phyloP scores from a whole-genome alignment of 2,888 invertebrate species.

The Mythimna lalbum region DNA sequence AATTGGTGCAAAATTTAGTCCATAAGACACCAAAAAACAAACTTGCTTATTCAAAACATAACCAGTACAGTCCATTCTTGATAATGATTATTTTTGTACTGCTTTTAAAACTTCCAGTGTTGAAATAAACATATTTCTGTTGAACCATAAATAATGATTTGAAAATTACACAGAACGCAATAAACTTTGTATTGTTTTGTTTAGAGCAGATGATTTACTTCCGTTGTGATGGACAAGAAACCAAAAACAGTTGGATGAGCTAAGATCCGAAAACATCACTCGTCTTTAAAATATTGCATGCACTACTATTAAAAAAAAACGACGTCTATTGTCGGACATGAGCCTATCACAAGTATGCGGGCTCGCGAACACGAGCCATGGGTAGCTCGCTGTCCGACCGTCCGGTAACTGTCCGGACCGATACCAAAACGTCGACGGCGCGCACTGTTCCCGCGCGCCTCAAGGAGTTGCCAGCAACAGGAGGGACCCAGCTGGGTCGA shows the following conservation, averaged over 20 bases:
- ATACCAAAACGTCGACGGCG: too few species aligned
- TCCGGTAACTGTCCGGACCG: too few species aligned
- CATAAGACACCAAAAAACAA: too few species aligned
- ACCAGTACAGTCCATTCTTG: neutral
- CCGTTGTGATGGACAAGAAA: constrained; percentile 36
- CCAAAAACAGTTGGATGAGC: constrained; percentile 13
- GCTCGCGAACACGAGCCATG: too few species aligned
- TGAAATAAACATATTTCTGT: constrained; percentile 19
- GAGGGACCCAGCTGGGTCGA: too few species aligned
- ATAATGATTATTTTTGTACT: neutral
- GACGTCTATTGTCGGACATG: too few species aligned
- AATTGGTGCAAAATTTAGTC: too few species aligned
- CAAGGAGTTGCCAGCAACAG: too few species aligned
- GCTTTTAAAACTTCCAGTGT: constrained; percentile 15
- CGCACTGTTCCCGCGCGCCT: too few species aligned
- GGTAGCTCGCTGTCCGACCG: too few species aligned
- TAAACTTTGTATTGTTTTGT: constrained; percentile 31
- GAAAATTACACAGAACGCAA: constrained; percentile 7
- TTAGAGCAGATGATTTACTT: constrained; percentile 40
- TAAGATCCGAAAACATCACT: constrained; percentile 6
- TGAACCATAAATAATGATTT: constrained; percentile 21
- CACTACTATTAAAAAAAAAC: too few species aligned
- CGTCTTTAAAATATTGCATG: constrained; percentile 21
- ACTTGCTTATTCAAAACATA: neutral
- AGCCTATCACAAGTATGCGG: too few species aligned